These are phyloP conservation scores for Coecobrya sp. DNA, from an alignment of 2,888 invertebrate genomes.

Conservation along the genomic window DNA sequence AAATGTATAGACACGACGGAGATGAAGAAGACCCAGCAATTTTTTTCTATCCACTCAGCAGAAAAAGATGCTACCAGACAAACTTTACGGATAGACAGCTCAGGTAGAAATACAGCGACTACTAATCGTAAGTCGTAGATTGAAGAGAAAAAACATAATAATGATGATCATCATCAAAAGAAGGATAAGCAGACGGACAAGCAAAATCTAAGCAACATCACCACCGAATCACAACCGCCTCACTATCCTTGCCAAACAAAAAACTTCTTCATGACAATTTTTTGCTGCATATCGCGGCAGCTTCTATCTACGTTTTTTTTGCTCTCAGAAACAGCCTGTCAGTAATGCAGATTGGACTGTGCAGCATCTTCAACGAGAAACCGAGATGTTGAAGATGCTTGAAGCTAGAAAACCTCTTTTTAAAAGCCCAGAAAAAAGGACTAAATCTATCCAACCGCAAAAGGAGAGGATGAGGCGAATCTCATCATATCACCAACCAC, in stretches of 20 bases:
- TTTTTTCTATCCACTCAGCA: not conserved
- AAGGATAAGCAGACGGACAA: conserved; percentile 34
- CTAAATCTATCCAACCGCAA: conserved; percentile 72
- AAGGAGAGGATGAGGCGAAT: conserved; percentile 58
- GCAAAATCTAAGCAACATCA: conserved; percentile 27
- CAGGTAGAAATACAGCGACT: not conserved
- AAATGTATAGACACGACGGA: not conserved
- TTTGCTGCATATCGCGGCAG: not conserved
- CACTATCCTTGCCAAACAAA: conserved; percentile 59
- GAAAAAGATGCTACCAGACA: conserved; percentile 26
- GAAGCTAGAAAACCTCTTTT: conserved; percentile 46
- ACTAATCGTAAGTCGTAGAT: not conserved
- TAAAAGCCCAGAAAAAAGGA: conserved; percentile 37
- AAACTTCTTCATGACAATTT: conserved; percentile 60
- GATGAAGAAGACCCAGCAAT: not conserved
- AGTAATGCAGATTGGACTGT: not conserved
- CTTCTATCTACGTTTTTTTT: not conserved
- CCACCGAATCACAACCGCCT: not conserved
- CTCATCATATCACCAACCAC: conserved; percentile 49
- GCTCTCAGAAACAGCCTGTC: no score
- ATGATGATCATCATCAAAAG: conserved; percentile 2
- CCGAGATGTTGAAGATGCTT: not conserved
- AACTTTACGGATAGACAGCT: not conserved
- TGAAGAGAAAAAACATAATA: not conserved
- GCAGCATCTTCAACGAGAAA: not conserved